Evolutionary conservation across 1,140 invertebrate genomes (phyloP).

Genomic region (Drosophila erecta): DNA sequence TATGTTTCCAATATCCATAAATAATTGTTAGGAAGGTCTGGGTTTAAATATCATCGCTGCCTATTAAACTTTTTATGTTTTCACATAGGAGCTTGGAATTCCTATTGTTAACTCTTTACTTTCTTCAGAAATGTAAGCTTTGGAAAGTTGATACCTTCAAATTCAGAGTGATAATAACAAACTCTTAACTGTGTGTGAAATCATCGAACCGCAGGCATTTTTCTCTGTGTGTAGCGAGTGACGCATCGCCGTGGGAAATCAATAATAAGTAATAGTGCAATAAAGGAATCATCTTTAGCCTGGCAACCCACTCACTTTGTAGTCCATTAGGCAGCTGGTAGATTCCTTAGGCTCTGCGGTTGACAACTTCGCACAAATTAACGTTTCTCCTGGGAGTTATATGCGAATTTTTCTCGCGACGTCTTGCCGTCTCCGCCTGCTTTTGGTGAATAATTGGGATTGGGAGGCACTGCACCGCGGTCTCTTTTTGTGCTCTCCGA

Average conservation of each 20-base stretch:
- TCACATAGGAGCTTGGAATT: not conserved
- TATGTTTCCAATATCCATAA: no score
- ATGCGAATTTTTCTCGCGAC: not conserved
- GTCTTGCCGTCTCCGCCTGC: slow-evolving; percentile 29
- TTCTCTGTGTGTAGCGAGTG: slow-evolving; percentile 11
- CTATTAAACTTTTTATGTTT: not conserved
- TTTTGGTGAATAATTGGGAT: slow-evolving; percentile 17
- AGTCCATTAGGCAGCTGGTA: slow-evolving; percentile 44
- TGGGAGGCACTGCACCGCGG: slow-evolving; percentile 20
- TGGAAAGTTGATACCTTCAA: not conserved
- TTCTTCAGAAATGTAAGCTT: no score
- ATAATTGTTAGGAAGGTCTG: not conserved
- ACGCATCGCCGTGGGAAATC: slow-evolving; percentile 46
- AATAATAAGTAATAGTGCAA: slow-evolving; percentile 27
- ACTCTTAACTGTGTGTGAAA: not conserved
- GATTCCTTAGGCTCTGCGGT: not conserved
- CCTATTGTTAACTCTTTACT: no score
- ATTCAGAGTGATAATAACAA: not conserved
- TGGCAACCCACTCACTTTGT: slow-evolving; percentile 49
- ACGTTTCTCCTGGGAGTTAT: slow-evolving; percentile 4
- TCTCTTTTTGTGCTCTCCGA: not conserved
- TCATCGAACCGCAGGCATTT: not conserved
- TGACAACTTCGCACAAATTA: not conserved
- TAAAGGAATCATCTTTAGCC: not conserved
- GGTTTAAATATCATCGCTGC: not conserved